Evolutionary conservation across 1,140 invertebrate species (phyloP), one percentile per base, ranked within the genome.

Genomic region (Bombus difficillimus): DNA sequence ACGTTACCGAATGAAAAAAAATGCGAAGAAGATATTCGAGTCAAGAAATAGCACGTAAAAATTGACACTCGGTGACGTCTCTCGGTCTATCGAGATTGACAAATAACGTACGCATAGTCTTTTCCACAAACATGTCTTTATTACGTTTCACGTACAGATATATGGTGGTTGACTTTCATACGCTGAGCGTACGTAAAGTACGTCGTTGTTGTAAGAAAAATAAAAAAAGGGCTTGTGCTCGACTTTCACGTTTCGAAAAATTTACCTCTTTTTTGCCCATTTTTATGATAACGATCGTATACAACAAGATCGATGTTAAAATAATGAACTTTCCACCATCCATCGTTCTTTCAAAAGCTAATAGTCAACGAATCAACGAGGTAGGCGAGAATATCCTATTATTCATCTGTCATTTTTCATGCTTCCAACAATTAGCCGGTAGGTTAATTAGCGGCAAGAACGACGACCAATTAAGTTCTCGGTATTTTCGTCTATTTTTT

Each of bases 131-230:
- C 80, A 90, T 82, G 88, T 79, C 79, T 90, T 90, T 90, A 90
- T 90, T 90, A 89, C 89, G 88, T 90, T 90, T 90, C 77, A 90
- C 89, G 85, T 89, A 89, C 73, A 87, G 81, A 87, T 90, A 90
- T 76, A 87, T 85, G 78, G 64, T 89, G 75, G 68, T 69, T 88
- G 89, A 87, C 85, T 88, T 85, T 89, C 89, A 89, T 89, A 89
- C 88, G 89, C 89, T 90, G 86, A 73, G 85, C 88, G 88, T 72
- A 90, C 88, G 88, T 85, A 87, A 85, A 87, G 71, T 89, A 89
- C 86, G 79, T 84, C 87, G 81, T 90, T 79, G 76, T 89, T 89
- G 89, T 90, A 90, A 90, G 88, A 90, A 90, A 90, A 90, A 89
- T 90, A 90, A 90, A 90, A 90, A 90, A 90, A 90, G 86, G 86